A percentile compares a stretch with the other conserved stretches of the same genome.
phyloP scores from a whole-genome alignment of 1,140 invertebrate genomes.

The Drosophila pandora region DNA sequence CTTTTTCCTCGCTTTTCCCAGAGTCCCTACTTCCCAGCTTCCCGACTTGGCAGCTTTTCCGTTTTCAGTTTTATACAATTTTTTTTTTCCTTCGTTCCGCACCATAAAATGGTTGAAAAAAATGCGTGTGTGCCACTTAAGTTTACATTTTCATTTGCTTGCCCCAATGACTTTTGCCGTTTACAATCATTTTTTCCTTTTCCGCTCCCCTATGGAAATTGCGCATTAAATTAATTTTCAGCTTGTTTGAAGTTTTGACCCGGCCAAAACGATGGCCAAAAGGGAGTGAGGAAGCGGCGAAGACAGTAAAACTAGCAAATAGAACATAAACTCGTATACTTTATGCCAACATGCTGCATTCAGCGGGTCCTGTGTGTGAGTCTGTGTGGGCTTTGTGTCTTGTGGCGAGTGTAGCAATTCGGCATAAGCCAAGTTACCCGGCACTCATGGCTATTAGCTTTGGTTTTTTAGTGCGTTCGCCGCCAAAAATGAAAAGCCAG shows the following conservation, averaged over 20 bases:
- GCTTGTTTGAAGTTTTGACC: constrained; percentile 78
- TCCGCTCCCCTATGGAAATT: constrained; percentile 53
- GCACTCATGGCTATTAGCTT: constrained; percentile 70
- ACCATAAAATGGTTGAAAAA: constrained; percentile 51
- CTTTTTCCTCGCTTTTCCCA: constrained; percentile 53
- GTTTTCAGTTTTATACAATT: constrained; percentile 1
- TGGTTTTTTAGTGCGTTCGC: constrained; percentile 71
- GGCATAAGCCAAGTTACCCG: constrained; percentile 67
- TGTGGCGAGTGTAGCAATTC: constrained; percentile 48
- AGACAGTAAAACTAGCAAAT: constrained; percentile 47
- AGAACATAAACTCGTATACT: constrained; percentile 71
- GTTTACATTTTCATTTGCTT: constrained; percentile 80
- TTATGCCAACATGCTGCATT: constrained; percentile 67
- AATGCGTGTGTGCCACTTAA: constrained; percentile 74
- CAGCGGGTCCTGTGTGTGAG: constrained; percentile 1
- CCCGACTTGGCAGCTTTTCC: not conserved
- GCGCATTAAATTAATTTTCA: constrained; percentile 81
- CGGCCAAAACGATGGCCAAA: constrained; percentile 17
- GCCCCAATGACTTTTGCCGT: constrained; percentile 75
- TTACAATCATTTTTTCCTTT: constrained; percentile 76
- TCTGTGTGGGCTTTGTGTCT: constrained; percentile 32
- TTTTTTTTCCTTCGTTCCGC: constrained; percentile 13
- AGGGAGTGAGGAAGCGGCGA: not conserved
- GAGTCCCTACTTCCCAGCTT: not conserved
- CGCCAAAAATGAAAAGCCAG: constrained; percentile 72